phyloP scores from a whole-genome alignment of 2,888 invertebrate genomes.

The Gastrophysa polygoni region DNA sequence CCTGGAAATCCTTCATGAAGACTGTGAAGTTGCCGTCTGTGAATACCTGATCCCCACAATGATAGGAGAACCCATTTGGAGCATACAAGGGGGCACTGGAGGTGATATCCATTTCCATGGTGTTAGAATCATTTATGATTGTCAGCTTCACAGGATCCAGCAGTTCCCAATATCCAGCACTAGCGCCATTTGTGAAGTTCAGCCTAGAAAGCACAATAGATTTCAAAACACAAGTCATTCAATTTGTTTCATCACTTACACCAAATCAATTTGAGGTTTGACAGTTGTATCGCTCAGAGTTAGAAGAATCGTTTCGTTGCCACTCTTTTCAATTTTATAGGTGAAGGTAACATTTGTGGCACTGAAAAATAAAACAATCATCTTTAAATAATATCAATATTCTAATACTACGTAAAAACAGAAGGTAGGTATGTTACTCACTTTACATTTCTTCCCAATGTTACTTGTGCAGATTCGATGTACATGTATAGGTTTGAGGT shows the following conservation, averaged over 20 bases:
- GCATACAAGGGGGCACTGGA: constrained; percentile 50
- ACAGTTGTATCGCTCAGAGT: not conserved
- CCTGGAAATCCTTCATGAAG: constrained; percentile 43
- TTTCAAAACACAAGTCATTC: not conserved
- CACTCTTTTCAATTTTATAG: constrained; percentile 5
- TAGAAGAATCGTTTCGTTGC: not conserved
- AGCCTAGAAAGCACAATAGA: constrained; percentile 29
- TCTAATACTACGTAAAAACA: too few species aligned
- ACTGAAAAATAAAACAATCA: constrained; percentile 11
- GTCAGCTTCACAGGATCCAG: constrained; percentile 18
- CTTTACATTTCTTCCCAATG: not conserved
- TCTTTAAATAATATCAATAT: too few species aligned
- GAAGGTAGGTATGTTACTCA: not conserved
- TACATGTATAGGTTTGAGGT: constrained; percentile 10
- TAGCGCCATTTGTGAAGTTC: constrained; percentile 22
- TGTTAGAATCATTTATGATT: not conserved
- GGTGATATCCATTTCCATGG: constrained; percentile 1
- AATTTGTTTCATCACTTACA: not conserved
- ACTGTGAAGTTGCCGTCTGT: constrained; percentile 14
- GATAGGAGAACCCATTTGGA: constrained; percentile 61
- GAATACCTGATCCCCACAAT: constrained; percentile 54
- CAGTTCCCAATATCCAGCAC: constrained; percentile 40
- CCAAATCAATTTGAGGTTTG: not conserved
- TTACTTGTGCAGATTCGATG: constrained; percentile 2
- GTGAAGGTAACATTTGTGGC: constrained; percentile 13